phyloP scores from a whole-genome alignment of 2,113 vertebrate species.

The Ovis aries region DNA sequence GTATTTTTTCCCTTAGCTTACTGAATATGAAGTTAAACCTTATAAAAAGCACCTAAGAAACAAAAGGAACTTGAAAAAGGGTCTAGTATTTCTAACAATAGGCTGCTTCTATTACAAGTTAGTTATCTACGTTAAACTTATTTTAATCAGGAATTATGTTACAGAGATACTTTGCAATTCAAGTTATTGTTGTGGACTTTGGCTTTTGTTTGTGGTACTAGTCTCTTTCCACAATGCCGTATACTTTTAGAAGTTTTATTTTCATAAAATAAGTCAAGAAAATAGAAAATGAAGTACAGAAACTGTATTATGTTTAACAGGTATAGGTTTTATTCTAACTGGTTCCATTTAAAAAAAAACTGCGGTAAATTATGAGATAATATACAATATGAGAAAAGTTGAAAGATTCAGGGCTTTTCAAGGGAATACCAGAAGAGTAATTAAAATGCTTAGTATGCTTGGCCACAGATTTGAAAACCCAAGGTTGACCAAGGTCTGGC shows the following conservation, averaged over 20 bases:
- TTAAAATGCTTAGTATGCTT: constrained; percentile 1
- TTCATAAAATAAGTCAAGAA: constrained; percentile 18
- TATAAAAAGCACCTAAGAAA: background rate
- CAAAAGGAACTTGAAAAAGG: background rate
- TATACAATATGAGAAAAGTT: background rate
- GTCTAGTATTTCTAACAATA: background rate
- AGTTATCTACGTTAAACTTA: background rate
- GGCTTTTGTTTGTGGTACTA: background rate
- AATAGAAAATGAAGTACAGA: background rate
- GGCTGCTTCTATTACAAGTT: background rate
- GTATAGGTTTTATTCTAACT: background rate
- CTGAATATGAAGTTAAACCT: background rate
- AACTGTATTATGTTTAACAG: background rate
- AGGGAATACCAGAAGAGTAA: background rate
- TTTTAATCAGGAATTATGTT: background rate
- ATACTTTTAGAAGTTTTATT: constrained; percentile 11
- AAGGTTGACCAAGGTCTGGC: background rate
- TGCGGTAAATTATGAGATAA: background rate
- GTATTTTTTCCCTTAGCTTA: background rate
- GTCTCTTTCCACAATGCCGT: background rate
- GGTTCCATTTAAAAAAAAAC: background rate
- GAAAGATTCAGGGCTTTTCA: background rate
- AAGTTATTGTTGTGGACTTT: background rate
- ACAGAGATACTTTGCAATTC: background rate
- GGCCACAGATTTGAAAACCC: background rate